These are phyloP conservation scores for Cataglyphis rosenhaueri DNA, from an alignment of 2,888 invertebrate genomes.

Conservation along the genomic window DNA sequence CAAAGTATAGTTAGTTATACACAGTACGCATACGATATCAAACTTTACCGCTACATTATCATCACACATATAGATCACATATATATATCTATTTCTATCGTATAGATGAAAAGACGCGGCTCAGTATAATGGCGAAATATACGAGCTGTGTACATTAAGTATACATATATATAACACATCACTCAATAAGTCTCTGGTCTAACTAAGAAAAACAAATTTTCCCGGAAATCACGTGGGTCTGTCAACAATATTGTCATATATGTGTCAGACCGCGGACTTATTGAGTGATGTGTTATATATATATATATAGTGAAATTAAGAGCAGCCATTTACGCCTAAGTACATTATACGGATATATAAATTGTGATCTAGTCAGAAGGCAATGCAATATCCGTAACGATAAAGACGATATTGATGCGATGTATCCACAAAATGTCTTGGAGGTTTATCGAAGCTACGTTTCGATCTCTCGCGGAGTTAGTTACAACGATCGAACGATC, in stretches of 20 bases:
- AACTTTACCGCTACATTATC: neutral
- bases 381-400: neutral
- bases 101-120: neutral
- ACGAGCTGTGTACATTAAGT: neutral
- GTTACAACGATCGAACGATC: constrained; percentile 73
- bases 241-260: too few relatives aligned
- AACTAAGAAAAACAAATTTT: too few relatives aligned
- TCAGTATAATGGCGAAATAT: neutral
- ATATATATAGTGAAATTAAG: neutral
- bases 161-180: too few relatives aligned
- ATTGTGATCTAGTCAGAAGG: neutral
- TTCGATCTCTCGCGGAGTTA: constrained; percentile 43
- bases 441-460: neutral
- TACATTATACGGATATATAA: neutral
- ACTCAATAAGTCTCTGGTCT: too few relatives aligned
- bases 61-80: neutral
- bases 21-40: neutral
- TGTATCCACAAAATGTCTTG: constrained; percentile 15
- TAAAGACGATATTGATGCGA: neutral
- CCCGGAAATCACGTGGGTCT: too few relatives aligned
- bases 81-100: neutral
- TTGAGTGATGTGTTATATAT: neutral
- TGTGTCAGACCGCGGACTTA: too few relatives aligned
- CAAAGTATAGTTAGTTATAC: neutral
- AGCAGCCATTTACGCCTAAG: neutral